These are phyloP conservation scores for Stigmatopora nigra DNA, from an alignment of 2,113 vertebrate species.

Conservation along the genomic window DNA sequence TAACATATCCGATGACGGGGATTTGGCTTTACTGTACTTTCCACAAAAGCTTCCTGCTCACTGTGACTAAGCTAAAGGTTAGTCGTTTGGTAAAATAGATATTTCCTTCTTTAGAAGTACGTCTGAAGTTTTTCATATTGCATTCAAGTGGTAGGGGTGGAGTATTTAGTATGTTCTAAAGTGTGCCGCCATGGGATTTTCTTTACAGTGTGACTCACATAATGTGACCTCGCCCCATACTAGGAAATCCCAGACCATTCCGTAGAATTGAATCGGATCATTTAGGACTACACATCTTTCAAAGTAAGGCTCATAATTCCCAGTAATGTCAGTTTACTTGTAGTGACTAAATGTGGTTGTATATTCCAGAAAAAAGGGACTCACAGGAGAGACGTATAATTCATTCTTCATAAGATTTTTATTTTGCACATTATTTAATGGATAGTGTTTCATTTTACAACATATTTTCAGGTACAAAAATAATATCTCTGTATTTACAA, in stretches of 20 bases:
- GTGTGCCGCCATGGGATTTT: constrained; percentile 51
- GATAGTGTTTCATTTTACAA: constrained; percentile 68
- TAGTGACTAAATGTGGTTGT: constrained; percentile 22
- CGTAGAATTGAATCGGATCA: constrained; percentile 15
- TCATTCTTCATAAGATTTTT: constrained; percentile 49
- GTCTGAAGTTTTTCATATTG: constrained; percentile 3
- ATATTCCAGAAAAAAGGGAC: constrained; percentile 19
- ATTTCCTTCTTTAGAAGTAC: constrained; percentile 14
- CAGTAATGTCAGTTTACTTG: constrained; percentile 7
- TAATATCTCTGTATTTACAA: constrained; percentile 69
- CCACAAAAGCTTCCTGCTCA: constrained; percentile 17
- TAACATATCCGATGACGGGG: constrained; percentile 5
- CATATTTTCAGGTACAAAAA: constrained; percentile 67
- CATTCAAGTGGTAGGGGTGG: constrained; percentile 3
- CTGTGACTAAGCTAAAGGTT: neutral
- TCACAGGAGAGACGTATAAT: neutral
- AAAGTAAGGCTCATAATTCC: constrained; percentile 32
- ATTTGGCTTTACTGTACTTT: constrained; percentile 16
- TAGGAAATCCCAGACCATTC: constrained; percentile 62
- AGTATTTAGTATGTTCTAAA: constrained; percentile 45
- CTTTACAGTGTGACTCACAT: constrained; percentile 53
- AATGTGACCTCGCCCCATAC: constrained; percentile 50
- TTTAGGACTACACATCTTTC: constrained; percentile 21
- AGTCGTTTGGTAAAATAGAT: neutral
- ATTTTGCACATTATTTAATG: constrained; percentile 42